Evolutionary conservation across 2,888 invertebrate species (phyloP).

Genomic region (Melieria crassipennis): DNA sequence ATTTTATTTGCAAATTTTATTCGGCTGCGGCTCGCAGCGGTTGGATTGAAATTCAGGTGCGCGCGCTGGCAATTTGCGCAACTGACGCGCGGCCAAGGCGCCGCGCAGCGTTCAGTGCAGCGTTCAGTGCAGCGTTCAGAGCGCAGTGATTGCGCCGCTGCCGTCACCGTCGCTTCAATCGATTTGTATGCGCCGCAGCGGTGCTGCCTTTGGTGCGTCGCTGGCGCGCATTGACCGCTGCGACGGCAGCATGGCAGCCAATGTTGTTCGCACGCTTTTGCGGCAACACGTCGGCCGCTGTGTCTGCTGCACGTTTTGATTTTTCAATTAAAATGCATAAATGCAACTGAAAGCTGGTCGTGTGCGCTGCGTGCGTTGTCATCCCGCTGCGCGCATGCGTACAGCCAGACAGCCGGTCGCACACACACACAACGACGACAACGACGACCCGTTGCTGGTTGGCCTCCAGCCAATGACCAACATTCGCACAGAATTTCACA

Average conservation of each 20-base stretch:
- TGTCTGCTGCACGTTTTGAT: constrained; percentile 20
- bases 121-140: no score
- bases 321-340: constrained; percentile 22
- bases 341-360: no score
- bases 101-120: not conserved
- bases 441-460: not conserved
- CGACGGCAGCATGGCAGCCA: constrained; percentile 7
- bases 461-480: constrained; percentile 8
- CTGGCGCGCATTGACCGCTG: not conserved
- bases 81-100: not conserved
- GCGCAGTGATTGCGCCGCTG: not conserved
- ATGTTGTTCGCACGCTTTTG: constrained; percentile 26
- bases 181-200: constrained; percentile 23
- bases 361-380: not conserved
- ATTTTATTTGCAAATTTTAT: constrained; percentile 25
- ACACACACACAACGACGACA: not conserved
- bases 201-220: not conserved
- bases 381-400: constrained; percentile 13
- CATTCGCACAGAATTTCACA: not conserved
- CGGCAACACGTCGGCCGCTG: not conserved
- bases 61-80: not conserved
- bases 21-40: not conserved
- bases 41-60: constrained; percentile 7
- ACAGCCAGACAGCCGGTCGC: not conserved
- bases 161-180: constrained; percentile 11